Percentiles rank a stretch among this genome's conserved stretches.
phyloP scores from a whole-genome alignment of 2,797 vertebrate genomes.

The Pempheris klunzingeri region DNA sequence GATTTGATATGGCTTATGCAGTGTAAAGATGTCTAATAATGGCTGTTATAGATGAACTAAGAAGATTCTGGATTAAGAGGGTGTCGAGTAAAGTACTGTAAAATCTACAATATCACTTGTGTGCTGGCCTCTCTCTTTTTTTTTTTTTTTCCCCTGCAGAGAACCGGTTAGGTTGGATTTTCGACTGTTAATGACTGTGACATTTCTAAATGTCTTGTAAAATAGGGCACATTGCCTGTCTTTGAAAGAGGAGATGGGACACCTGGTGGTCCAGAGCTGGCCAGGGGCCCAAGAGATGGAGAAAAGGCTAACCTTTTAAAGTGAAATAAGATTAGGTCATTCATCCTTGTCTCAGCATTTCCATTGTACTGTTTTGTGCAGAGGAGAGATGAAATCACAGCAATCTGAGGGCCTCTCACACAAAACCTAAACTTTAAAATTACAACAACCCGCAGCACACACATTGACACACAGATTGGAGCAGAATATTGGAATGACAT shows the following conservation, averaged over 20 bases:
- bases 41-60: slow-evolving; percentile 47
- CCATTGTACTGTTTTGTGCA: slow-evolving; percentile 50
- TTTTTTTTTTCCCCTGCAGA: not conserved
- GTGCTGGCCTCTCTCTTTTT: not conserved
- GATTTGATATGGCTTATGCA: slow-evolving; percentile 51
- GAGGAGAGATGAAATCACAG: slow-evolving; percentile 54
- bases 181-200: slow-evolving; percentile 69
- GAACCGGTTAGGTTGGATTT: slow-evolving; percentile 42
- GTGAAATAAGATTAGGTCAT: slow-evolving; percentile 72
- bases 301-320: slow-evolving; percentile 75
- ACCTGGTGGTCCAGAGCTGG: slow-evolving; percentile 71
- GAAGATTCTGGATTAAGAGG: slow-evolving; percentile 45
- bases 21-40: slow-evolving; percentile 61
- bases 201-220: slow-evolving; percentile 79
- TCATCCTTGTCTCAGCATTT: slow-evolving; percentile 75
- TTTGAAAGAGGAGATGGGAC: slow-evolving; percentile 63
- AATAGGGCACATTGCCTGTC: slow-evolving; percentile 58
- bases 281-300: slow-evolving; percentile 58
- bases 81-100: slow-evolving; percentile 32
- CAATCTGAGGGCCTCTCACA: slow-evolving; percentile 40
- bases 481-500: slow-evolving; percentile 23
- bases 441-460: slow-evolving; percentile 4
- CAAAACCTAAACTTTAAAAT: slow-evolving; percentile 38
- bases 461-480: slow-evolving; percentile 10
- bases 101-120: slow-evolving; percentile 34